Conservation (phyloP, 2,888 invertebrate species). For the Acleris holmiana region DNA sequence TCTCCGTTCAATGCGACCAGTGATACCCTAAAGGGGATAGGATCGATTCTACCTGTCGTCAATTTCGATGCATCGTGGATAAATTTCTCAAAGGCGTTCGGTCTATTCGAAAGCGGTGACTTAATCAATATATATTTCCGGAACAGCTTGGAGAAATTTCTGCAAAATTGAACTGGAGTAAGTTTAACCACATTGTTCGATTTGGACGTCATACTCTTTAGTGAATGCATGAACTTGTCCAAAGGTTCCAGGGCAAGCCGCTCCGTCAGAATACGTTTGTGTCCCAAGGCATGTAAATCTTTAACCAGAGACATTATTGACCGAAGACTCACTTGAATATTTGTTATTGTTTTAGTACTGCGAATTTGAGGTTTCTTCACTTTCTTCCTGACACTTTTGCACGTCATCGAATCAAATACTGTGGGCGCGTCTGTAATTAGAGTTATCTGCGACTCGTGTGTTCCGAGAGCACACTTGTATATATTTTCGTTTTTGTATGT, state of each 20-base stretch:
- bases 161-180: conserved; percentile 16
- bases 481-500: conserved; percentile 17
- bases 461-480: conserved; percentile 19
- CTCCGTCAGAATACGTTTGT: conserved; percentile 18
- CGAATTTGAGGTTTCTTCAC: not conserved
- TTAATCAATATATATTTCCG: conserved; percentile 7
- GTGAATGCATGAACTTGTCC: conserved; percentile 3
- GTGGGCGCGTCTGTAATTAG: conserved; percentile 11
- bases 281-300: conserved; percentile 8
- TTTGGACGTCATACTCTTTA: not conserved
- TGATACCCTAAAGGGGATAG: conserved; percentile 1
- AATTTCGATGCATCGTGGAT: conserved; percentile 3
- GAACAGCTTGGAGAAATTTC: conserved; percentile 19
- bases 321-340: conserved; percentile 11
- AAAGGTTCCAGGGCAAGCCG: conserved; percentile 13
- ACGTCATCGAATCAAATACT: conserved; percentile 5
- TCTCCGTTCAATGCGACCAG: conserved; percentile 10
- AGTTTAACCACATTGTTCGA: not conserved
- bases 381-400: not conserved
- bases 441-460: conserved; percentile 12
- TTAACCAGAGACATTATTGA: conserved; percentile 15
- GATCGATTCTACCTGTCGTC: not conserved
- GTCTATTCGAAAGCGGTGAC: conserved; percentile 20
- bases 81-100: conserved; percentile 15
- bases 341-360: not conserved